phyloP scores from a whole-genome alignment of 2,113 vertebrate species.

The cattle (Bos taurus) region DNA sequence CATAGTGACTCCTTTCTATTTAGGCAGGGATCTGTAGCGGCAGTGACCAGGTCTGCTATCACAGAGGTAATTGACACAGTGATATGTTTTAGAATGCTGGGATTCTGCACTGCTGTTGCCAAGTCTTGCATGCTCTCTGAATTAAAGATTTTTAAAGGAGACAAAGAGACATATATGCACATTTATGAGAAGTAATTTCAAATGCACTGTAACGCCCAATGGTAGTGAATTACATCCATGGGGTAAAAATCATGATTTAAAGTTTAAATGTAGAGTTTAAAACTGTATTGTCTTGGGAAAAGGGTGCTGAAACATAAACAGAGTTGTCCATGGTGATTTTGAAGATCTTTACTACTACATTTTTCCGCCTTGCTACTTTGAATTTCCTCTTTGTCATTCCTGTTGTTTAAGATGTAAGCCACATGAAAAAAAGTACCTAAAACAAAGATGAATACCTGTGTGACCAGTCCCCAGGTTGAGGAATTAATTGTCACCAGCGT shows the following conservation, averaged over 20 bases:
- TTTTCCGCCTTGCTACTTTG: neutral
- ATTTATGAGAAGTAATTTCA: neutral
- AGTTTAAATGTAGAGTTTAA: neutral
- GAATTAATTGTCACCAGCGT: neutral
- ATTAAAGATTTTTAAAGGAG: constrained; percentile 18
- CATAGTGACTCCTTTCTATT: neutral
- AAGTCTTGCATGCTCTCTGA: neutral
- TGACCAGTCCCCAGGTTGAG: neutral
- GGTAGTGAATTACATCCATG: neutral
- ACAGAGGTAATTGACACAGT: neutral
- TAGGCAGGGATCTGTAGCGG: neutral
- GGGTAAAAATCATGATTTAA: neutral
- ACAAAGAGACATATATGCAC: neutral
- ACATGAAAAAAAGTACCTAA: neutral
- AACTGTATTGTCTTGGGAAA: neutral
- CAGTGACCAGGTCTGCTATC: neutral
- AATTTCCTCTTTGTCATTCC: neutral
- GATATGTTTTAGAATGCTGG: neutral
- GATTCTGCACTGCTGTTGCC: neutral
- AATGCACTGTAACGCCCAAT: neutral
- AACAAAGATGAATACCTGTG: neutral
- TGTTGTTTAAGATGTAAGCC: neutral
- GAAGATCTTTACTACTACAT: neutral
- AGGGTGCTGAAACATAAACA: neutral
- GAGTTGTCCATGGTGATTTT: neutral